Conservation (phyloP, 2,113 vertebrate genomes). For the Reinhardtius hippoglossoides region DNA sequence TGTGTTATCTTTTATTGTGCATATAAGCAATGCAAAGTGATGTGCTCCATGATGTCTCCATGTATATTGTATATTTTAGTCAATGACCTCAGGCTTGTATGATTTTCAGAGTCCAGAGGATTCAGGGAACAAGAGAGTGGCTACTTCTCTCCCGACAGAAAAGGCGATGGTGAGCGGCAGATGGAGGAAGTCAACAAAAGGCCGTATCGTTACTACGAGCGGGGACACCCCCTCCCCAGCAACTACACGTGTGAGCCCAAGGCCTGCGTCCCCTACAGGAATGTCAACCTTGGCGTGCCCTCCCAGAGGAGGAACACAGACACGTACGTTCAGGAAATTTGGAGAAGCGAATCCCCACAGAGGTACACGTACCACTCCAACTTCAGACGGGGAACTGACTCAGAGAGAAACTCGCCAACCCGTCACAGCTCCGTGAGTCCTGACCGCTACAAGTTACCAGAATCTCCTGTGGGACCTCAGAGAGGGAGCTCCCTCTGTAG, state of each 20-base stretch:
- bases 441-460: conserved; percentile 66
- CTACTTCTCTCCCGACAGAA: conserved; percentile 77
- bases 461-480: conserved; percentile 42
- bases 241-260: conserved; percentile 82
- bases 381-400: conserved; percentile 76
- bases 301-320: conserved; percentile 78
- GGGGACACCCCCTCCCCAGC: conserved; percentile 80
- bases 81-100: conserved; percentile 14
- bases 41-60: no score
- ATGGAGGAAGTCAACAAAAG: conserved; percentile 59
- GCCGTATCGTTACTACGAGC: conserved; percentile 70
- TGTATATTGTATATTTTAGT: neutral
- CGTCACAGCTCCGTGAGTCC: conserved; percentile 79
- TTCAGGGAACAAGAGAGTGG: conserved; percentile 71
- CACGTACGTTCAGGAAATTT: conserved; percentile 65
- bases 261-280: conserved; percentile 82
- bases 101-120: conserved; percentile 72
- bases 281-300: conserved; percentile 80
- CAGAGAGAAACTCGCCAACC: conserved; percentile 73
- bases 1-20: no score
- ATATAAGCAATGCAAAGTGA: no score
- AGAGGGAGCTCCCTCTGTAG: conserved; percentile 69
- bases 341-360: conserved; percentile 83
- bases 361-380: conserved; percentile 84
- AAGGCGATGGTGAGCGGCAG: conserved; percentile 47